phyloP scores from a whole-genome alignment of 2,888 invertebrate species.

The Heliconius cydno region DNA sequence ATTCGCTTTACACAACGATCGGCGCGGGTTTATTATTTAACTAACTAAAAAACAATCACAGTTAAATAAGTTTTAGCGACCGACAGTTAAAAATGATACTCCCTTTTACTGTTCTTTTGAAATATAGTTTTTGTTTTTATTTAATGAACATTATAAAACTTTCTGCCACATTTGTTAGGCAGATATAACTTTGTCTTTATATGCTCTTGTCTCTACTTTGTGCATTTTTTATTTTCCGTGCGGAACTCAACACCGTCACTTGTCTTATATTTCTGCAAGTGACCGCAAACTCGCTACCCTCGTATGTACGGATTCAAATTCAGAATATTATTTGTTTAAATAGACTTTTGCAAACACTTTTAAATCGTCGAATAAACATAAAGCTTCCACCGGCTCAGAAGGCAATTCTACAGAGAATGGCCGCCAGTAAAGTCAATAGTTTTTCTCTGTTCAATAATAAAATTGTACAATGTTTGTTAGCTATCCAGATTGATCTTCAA shows the following conservation, averaged over 20 bases:
- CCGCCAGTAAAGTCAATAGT: background rate
- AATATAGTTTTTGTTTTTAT: background rate
- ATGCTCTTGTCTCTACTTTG: background rate
- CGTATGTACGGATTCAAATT: background rate
- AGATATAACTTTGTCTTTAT: background rate
- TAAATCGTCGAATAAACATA: background rate
- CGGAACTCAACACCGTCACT: background rate
- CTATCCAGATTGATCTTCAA: too few species aligned
- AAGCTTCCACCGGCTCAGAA: background rate
- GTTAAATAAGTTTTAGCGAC: conserved; percentile 11
- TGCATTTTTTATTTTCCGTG: background rate
- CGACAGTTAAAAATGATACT: conserved; percentile 17
- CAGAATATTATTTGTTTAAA: background rate
- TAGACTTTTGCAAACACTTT: background rate
- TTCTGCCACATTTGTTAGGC: background rate
- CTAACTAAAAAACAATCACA: conserved; percentile 24
- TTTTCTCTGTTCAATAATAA: background rate
- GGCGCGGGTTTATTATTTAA: conserved; percentile 24
- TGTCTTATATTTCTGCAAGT: background rate
- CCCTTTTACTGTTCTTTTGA: conserved; percentile 7
- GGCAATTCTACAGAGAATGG: background rate
- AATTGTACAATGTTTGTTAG: background rate
- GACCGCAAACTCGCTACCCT: background rate
- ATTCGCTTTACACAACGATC: conserved; percentile 25
- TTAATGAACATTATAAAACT: background rate